These are phyloP conservation scores for Drosophila neonasuta DNA, from an alignment of 2,888 invertebrate species.

Conservation along the genomic window DNA sequence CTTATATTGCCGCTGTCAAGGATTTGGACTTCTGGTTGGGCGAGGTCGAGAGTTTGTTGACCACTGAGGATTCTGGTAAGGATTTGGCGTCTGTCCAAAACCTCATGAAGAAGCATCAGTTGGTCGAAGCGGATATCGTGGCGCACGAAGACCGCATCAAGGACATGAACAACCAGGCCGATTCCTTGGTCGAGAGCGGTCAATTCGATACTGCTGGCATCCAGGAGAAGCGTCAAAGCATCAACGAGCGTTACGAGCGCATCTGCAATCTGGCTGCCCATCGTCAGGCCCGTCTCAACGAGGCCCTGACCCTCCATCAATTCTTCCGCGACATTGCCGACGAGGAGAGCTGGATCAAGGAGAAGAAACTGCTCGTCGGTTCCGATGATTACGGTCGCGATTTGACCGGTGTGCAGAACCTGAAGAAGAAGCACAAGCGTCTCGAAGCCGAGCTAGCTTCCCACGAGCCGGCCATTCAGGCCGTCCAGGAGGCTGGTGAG, in stretches of 20 bases:
- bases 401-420: slow-evolving; percentile 98
- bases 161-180: slow-evolving; percentile 97
- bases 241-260: slow-evolving; percentile 98
- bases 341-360: slow-evolving; percentile 99
- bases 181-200: slow-evolving; percentile 96
- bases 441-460: slow-evolving; percentile 98
- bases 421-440: slow-evolving; percentile 99
- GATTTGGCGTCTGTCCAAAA: slow-evolving; percentile 99
- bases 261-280: slow-evolving; percentile 96
- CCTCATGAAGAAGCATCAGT: slow-evolving; percentile 98
- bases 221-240: slow-evolving; percentile 95
- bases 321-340: slow-evolving; percentile 99
- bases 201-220: slow-evolving; percentile 99
- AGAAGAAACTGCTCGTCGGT: slow-evolving; percentile 97
- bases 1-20: slow-evolving; percentile 99
- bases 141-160: slow-evolving; percentile 97
- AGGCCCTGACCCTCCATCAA: slow-evolving; percentile 98
- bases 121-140: slow-evolving; percentile 98
- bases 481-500: slow-evolving; percentile 93
- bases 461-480: slow-evolving; percentile 98
- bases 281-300: slow-evolving; percentile 94
- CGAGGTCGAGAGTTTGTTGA: slow-evolving; percentile 97
- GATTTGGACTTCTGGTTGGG: slow-evolving; percentile 99
- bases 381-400: slow-evolving; percentile 99
- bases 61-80: slow-evolving; percentile 98